Percentiles rank a stretch among this genome's conserved stretches.
Evolutionary conservation across 2,113 vertebrate species (phyloP).

Genomic region (Apeltes quadracus): DNA sequence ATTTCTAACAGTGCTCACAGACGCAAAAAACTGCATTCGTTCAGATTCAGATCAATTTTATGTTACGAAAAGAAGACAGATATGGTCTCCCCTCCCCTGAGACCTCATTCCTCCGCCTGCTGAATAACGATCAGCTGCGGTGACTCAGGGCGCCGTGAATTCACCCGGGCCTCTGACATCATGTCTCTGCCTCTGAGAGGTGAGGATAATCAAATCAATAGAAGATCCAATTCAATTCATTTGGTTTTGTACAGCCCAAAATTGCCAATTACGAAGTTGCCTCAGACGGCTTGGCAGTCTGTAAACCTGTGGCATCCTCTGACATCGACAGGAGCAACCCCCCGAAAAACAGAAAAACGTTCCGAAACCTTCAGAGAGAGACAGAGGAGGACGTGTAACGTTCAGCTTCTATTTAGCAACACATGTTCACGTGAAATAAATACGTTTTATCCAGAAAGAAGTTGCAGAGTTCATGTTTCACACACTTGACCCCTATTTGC

Average conservation of each 20-base stretch:
- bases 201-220: neutral
- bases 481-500: no score
- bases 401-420: neutral
- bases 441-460: no score
- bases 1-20: neutral
- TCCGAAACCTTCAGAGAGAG: no score
- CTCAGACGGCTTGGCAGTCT: no score
- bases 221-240: neutral
- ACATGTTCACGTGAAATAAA: no score
- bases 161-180: conserved; percentile 31
- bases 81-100: conserved; percentile 26
- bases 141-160: conserved; percentile 36
- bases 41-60: conserved; percentile 18
- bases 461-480: no score
- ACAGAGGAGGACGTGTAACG: neutral
- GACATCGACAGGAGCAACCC: no score
- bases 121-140: conserved; percentile 37
- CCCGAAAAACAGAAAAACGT: no score
- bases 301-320: no score
- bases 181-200: neutral
- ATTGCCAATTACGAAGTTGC: no score
- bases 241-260: no score
- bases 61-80: neutral
- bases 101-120: conserved; percentile 22
- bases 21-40: conserved; percentile 8